phyloP scores from a whole-genome alignment of 2,797 vertebrate species.

The Semotilus atromaculatus region DNA sequence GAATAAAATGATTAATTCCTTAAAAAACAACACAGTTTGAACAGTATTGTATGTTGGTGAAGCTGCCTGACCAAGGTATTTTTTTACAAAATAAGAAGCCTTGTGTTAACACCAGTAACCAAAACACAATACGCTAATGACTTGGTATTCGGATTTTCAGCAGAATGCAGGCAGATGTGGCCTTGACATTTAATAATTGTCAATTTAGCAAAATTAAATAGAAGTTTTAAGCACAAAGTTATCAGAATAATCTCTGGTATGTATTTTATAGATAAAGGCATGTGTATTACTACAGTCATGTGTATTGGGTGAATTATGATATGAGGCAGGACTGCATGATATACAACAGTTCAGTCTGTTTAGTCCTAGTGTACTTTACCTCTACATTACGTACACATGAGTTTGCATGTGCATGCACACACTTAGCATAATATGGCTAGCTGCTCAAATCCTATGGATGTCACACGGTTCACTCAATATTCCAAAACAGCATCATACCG shows the following conservation, averaged over 20 bases:
- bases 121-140: constrained; percentile 10
- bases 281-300: not conserved
- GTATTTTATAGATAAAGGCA: not conserved
- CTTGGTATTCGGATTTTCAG: not conserved
- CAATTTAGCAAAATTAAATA: not conserved
- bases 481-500: not conserved
- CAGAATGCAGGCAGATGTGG: not conserved
- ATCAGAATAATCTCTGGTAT: constrained; percentile 3
- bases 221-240: not conserved
- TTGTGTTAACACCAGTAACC: not conserved
- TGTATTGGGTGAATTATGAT: not conserved
- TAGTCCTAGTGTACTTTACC: not conserved
- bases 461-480: not conserved
- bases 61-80: not conserved
- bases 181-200: not conserved
- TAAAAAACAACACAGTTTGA: not conserved
- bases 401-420: not conserved
- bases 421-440: not conserved
- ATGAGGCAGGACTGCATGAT: not conserved
- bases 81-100: not conserved
- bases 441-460: constrained; percentile 13
- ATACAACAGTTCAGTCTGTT: not conserved
- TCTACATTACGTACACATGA: not conserved
- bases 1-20: not conserved
- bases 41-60: not conserved